Conservation (phyloP, 2,888 invertebrate genomes). For the Tiphia femorata region DNA sequence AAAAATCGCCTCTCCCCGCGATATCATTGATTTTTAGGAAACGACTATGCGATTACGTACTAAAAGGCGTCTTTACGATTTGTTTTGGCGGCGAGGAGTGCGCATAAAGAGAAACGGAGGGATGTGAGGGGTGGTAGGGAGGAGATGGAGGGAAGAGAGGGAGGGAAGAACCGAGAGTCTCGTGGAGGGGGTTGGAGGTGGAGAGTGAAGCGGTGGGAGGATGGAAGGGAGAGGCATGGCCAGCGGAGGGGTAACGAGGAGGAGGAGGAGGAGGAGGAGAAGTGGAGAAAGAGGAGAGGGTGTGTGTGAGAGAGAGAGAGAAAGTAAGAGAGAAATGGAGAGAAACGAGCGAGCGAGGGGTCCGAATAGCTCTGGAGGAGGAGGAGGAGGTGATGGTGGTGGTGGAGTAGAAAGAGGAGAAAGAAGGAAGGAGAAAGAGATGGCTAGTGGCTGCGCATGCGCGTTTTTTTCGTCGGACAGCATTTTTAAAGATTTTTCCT, state of each 20-base stretch:
- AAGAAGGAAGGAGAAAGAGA: slow-evolving; percentile 27
- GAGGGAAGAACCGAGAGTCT: not conserved
- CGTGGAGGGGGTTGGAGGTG: slow-evolving; percentile 11
- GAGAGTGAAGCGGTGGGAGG: slow-evolving; percentile 3
- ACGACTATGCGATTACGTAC: slow-evolving; percentile 40
- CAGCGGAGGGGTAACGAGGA: slow-evolving; percentile 18
- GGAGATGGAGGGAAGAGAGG: not conserved
- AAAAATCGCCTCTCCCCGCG: slow-evolving; percentile 1
- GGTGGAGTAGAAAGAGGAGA: slow-evolving; percentile 18
- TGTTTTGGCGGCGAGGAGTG: slow-evolving; percentile 58
- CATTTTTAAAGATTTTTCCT: slow-evolving; percentile 65
- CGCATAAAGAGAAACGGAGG: slow-evolving; percentile 32
- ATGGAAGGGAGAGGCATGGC: not conserved
- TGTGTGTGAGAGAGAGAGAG: slow-evolving; percentile 8
- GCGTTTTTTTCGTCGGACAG: slow-evolving; percentile 61
- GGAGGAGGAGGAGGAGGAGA: not conserved
- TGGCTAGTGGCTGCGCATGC: slow-evolving; percentile 55
- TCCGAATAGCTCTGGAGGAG: slow-evolving; percentile 31
- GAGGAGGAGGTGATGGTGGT: slow-evolving; percentile 20
- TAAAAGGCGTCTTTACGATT: slow-evolving; percentile 59
- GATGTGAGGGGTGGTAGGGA: slow-evolving; percentile 13
- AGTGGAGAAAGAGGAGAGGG: slow-evolving; percentile 5
- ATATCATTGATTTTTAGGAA: slow-evolving; percentile 49
- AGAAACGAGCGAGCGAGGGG: not conserved
- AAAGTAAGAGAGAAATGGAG: slow-evolving; percentile 12